Evolutionary conservation across 2,113 vertebrate genomes (phyloP), one percentile per base, ranked within the genome.

Genomic region (Sylvia atricapilla): DNA sequence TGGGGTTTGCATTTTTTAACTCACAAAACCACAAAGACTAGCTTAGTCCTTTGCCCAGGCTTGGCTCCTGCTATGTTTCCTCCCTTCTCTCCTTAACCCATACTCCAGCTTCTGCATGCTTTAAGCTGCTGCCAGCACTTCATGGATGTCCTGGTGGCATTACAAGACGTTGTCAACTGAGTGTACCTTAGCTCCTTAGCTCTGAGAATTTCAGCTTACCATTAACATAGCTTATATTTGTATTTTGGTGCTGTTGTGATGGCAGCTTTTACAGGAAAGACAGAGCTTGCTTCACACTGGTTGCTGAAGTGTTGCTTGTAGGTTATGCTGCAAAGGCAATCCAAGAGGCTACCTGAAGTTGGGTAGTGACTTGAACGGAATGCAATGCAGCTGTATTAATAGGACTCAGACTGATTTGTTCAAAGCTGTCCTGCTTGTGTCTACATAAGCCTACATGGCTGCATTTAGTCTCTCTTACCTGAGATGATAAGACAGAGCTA

Each of bases 1-100:
- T 91, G 59, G 78, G 37, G 56, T 89, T 95, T 94, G 68, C 67
- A 68, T 93, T 94, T 80, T 84, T 93, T 74, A 93, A 80, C 62
- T 83, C 55, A 44, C 47, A 86, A 62, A 88, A 59, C 4, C 39
- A 79, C 63, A 93, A 89, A 90, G 85, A 37, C 63, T n/a, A 21
- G 10, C 27, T 90, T 24, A 73, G 63, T 88, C 27, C 63, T 84
- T 87, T 93, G 58, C 17, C 60, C 2, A 1, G 59, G 13, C 55
- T 87, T 93, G 94, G 67, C 69, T 87, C 41, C 56, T 62, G 31
- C 77, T 76, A 0, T 15, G 5, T 6, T 78, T 91, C 69, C 49
- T 91, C 22, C 31, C 21, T 82, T 66, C 11, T 2, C 33, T 49
- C 24, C n/a, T 56, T 43, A 75, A 31, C 20, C n/a, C 10, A 1